Evolutionary conservation across 2,797 vertebrate genomes (phyloP).

Genomic region (Coilia nasus): DNA sequence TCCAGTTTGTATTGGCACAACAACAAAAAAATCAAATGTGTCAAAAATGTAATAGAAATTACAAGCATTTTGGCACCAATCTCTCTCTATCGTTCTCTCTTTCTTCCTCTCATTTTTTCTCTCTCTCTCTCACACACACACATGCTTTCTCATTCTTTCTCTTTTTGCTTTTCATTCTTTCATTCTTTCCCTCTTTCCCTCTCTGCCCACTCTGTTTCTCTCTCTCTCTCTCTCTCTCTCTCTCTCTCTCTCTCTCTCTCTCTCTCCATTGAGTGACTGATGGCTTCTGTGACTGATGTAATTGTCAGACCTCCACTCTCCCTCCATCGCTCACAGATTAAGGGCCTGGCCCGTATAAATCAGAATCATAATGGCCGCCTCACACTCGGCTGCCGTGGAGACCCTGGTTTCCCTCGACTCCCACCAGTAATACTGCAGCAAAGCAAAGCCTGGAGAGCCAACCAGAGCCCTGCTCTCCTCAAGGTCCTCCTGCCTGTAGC

Average conservation of each 20-base stretch:
- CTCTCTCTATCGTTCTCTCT: background rate
- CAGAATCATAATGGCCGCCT: constrained; percentile 65
- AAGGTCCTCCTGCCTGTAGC: background rate
- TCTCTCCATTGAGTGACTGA: constrained; percentile 45
- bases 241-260: constrained; percentile 16
- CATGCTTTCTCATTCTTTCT: too few relatives aligned
- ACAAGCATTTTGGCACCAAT: background rate
- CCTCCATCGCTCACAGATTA: constrained; percentile 71
- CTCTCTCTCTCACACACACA: too few relatives aligned
- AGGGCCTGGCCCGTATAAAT: constrained; percentile 73
- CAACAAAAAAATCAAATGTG: background rate
- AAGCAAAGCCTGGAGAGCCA: background rate
- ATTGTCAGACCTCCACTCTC: constrained; percentile 79
- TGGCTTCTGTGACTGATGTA: constrained; percentile 62
- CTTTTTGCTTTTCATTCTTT: too few relatives aligned
- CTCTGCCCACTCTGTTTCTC: too few relatives aligned
- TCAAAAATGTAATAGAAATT: background rate
- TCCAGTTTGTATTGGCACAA: background rate
- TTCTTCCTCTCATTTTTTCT: too few relatives aligned
- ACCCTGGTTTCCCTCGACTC: background rate
- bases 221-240: background rate
- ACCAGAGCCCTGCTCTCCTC: background rate
- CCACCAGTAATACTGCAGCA: background rate
- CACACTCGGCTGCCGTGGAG: constrained; percentile 35
- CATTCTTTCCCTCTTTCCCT: too few relatives aligned